These are phyloP conservation scores for Drosophila stalkeri DNA, from an alignment of 2,888 invertebrate species.

Conservation along the genomic window DNA sequence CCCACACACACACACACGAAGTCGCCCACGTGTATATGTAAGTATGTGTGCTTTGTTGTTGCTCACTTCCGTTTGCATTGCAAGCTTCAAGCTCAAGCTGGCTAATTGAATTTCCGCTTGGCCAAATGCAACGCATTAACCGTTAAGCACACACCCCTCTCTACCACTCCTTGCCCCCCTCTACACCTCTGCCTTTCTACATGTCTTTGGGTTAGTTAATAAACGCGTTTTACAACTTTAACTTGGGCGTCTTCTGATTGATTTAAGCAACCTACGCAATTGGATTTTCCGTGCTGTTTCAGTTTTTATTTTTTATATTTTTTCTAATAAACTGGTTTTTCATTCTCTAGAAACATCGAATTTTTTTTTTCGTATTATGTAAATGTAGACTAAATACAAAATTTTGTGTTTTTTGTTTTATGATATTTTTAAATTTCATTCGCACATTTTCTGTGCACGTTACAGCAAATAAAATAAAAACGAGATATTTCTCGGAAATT, in stretches of 20 bases:
- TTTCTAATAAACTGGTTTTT: slow-evolving; percentile 29
- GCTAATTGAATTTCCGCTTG: slow-evolving; percentile 79
- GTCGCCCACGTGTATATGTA: background rate
- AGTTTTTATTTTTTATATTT: slow-evolving; percentile 14
- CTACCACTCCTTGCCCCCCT: background rate
- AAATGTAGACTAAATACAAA: slow-evolving; percentile 22
- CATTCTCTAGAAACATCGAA: slow-evolving; percentile 15
- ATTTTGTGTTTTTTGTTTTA: background rate
- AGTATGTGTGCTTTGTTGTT: slow-evolving; percentile 10
- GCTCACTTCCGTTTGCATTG: slow-evolving; percentile 67
- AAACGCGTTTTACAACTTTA: slow-evolving; percentile 38
- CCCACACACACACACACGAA: background rate
- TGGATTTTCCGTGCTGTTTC: slow-evolving; percentile 6
- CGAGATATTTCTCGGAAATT: slow-evolving; percentile 10
- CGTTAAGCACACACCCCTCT: slow-evolving; percentile 19
- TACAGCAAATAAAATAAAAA: slow-evolving; percentile 38
- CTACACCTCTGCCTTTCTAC: slow-evolving; percentile 13
- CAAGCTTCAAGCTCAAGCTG: slow-evolving; percentile 37
- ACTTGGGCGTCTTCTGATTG: slow-evolving; percentile 61
- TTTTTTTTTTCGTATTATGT: slow-evolving; percentile 22
- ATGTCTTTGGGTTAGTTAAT: slow-evolving; percentile 52
- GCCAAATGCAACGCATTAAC: slow-evolving; percentile 49
- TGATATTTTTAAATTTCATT: slow-evolving; percentile 7
- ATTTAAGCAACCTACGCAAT: slow-evolving; percentile 52
- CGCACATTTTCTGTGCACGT: slow-evolving; percentile 32